These are phyloP conservation scores for Spea multiplicata DNA, from an alignment of 2,113 vertebrate species.

Conservation along the genomic window DNA sequence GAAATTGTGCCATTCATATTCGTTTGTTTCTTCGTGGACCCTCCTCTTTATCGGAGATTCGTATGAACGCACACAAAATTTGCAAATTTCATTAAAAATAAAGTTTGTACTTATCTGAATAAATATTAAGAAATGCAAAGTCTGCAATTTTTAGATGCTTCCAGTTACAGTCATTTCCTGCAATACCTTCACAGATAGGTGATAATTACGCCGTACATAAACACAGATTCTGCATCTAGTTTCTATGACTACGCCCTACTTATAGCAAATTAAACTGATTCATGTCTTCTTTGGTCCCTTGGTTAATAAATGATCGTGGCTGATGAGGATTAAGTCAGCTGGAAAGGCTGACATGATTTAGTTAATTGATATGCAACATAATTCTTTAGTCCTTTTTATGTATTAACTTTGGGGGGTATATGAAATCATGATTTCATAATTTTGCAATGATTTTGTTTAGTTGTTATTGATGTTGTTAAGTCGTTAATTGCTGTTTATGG, in stretches of 20 bases:
- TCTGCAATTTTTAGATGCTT: conserved; percentile 52
- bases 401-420: neutral
- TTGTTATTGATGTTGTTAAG: too few species aligned
- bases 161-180: conserved; percentile 62
- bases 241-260: conserved; percentile 76
- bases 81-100: too few species aligned
- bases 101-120: neutral
- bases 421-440: too few species aligned
- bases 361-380: conserved; percentile 67
- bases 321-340: conserved; percentile 70
- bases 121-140: neutral
- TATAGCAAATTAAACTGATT: conserved; percentile 79
- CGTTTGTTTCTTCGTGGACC: too few species aligned
- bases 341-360: conserved; percentile 60
- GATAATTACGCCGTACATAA: conserved; percentile 74
- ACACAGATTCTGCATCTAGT: conserved; percentile 71
- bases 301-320: conserved; percentile 75
- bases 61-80: too few species aligned
- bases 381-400: conserved; percentile 49
- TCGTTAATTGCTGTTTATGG: too few species aligned
- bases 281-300: conserved; percentile 74
- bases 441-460: too few species aligned
- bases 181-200: conserved; percentile 61
- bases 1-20: too few species aligned
- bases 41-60: too few species aligned